Conservation (phyloP, 2,113 vertebrate species). For the Pelecanoides urinatrix region DNA sequence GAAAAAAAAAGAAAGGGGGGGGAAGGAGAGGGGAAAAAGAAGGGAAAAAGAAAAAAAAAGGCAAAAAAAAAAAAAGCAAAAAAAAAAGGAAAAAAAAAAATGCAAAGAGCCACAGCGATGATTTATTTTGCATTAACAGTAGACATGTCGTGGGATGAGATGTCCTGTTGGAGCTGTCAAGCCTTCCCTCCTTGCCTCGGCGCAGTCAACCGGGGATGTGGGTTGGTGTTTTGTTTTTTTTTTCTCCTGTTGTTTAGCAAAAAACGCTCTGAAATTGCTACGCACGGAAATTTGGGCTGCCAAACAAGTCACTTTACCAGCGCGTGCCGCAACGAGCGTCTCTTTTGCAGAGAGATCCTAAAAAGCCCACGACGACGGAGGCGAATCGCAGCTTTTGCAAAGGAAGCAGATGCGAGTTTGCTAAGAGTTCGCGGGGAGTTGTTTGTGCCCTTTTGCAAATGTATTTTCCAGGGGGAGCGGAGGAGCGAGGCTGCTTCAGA, state of each 20-base stretch:
- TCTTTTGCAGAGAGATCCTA: not conserved
- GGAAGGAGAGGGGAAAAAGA: too few species aligned
- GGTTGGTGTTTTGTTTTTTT: too few species aligned
- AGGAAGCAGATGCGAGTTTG: not conserved
- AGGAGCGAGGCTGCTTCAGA: not conserved
- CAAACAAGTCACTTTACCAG: not conserved
- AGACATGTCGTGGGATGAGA: not conserved
- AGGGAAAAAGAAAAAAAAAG: too few species aligned
- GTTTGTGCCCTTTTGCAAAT: not conserved
- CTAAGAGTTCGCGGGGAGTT: not conserved
- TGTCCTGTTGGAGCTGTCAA: not conserved
- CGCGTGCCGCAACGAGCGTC: not conserved
- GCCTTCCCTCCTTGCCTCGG: not conserved
- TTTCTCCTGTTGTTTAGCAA: not conserved
- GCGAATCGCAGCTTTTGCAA: not conserved
- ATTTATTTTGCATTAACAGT: conserved; percentile 20
- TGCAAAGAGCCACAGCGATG: not conserved
- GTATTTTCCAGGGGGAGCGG: not conserved
- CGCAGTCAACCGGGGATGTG: not conserved
- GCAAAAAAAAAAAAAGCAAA: too few species aligned
- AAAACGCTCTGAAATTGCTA: not conserved
- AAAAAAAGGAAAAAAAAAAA: not conserved
- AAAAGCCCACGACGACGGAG: rapidly evolving
- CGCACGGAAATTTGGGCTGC: not conserved
- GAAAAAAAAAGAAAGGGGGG: too few species aligned